A percentile compares a stretch with the other conserved stretches of the same genome.
Evolutionary conservation across 2,797 vertebrate genomes (phyloP).

Genomic region (Cyclopterus lumpus): DNA sequence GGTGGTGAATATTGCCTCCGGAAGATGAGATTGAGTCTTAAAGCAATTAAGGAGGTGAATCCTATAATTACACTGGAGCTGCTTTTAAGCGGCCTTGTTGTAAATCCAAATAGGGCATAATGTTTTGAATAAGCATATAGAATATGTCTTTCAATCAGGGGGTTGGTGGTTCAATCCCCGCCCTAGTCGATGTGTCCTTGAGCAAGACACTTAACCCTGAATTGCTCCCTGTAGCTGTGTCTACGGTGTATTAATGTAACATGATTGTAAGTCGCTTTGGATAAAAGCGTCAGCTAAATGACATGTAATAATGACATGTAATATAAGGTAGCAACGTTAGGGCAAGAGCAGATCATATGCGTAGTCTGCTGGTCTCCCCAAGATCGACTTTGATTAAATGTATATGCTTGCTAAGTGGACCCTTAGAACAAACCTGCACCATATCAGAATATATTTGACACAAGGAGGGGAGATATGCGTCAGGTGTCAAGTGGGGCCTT

Average conservation of each 20-base stretch:
- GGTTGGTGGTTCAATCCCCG: too few species aligned
- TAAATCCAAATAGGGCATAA: conserved; percentile 33
- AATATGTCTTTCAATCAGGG: too few species aligned
- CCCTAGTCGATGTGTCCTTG: too few species aligned
- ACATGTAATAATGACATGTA: too few species aligned
- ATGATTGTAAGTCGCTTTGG: too few species aligned
- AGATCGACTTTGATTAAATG: conserved; percentile 1
- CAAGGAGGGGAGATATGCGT: conserved; percentile 11
- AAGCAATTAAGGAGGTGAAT: conserved; percentile 52
- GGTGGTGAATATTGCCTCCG: conserved; percentile 29
- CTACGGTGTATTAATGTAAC: too few species aligned
- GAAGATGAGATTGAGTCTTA: conserved; percentile 43
- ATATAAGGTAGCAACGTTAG: neutral
- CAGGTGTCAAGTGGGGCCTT: conserved; percentile 28
- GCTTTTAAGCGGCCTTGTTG: conserved; percentile 26
- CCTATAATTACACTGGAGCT: conserved; percentile 27
- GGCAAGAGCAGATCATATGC: neutral
- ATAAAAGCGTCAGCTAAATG: too few species aligned
- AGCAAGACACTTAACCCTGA: too few species aligned
- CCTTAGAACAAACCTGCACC: conserved; percentile 15
- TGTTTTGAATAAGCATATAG: conserved; percentile 1
- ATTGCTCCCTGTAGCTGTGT: too few species aligned
- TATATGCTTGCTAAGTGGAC: conserved; percentile 16
- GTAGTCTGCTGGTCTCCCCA: neutral
- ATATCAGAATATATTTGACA: conserved; percentile 29